Conservation (phyloP, 2,113 vertebrate species). For the Siniperca knerii region DNA sequence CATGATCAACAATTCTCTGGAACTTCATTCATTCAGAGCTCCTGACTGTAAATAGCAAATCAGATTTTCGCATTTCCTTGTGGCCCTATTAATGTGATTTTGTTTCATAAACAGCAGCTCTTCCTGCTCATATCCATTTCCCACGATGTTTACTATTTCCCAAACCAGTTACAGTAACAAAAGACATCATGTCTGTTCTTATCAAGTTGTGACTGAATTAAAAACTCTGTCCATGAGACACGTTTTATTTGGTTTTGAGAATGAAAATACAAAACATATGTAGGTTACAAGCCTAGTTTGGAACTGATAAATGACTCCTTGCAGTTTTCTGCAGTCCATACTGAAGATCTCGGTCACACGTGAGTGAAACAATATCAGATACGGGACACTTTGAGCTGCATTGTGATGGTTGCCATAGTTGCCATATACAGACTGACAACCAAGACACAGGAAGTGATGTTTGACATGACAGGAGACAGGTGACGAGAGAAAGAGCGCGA, state of each 20-base stretch:
- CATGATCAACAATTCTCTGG: not conserved
- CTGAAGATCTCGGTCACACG: too few relatives aligned
- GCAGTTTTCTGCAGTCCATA: not conserved
- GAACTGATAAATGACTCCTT: not conserved
- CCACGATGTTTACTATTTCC: not conserved
- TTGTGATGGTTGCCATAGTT: not conserved
- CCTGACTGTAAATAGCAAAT: not conserved
- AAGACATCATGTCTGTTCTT: too few relatives aligned
- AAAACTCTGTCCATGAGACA: too few relatives aligned
- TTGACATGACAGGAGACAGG: not conserved
- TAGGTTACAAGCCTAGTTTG: not conserved
- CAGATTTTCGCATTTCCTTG: not conserved
- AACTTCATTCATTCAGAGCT: not conserved
- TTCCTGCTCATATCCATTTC: not conserved
- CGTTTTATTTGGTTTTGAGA: not conserved
- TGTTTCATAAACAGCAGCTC: not conserved
- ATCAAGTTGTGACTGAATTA: too few relatives aligned
- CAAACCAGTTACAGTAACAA: not conserved
- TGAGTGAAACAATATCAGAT: not conserved
- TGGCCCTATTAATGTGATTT: not conserved
- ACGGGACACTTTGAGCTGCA: not conserved
- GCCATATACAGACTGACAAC: not conserved
- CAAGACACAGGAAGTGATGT: constrained; percentile 14
- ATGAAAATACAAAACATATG: not conserved
- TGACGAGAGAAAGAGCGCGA: not conserved